phyloP scores from a whole-genome alignment of 2,888 invertebrate species.

The Cyaniris semiargus region DNA sequence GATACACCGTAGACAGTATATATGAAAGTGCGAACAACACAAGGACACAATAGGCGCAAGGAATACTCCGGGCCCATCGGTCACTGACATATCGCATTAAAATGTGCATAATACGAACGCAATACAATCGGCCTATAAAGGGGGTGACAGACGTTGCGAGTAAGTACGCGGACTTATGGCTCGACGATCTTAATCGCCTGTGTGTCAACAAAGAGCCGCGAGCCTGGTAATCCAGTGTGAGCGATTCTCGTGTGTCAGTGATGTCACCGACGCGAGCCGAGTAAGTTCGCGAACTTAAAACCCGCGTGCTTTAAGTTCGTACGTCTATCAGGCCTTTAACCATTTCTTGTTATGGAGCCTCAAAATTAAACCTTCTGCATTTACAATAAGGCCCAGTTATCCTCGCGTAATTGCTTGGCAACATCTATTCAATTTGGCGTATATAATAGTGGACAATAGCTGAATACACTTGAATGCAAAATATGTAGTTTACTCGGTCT shows the following conservation, averaged over 20 bases:
- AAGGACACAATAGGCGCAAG: constrained; percentile 37
- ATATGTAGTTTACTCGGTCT: constrained; percentile 66
- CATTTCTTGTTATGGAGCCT: background rate
- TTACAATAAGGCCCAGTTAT: constrained; percentile 39
- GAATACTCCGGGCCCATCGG: constrained; percentile 55
- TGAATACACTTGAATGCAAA: constrained; percentile 75
- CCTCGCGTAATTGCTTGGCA: constrained; percentile 37
- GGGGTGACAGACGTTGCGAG: no score
- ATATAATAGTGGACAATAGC: constrained; percentile 70
- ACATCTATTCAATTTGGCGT: constrained; percentile 38
- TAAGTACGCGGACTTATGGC: no score
- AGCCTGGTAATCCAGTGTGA: no score
- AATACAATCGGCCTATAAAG: constrained; percentile 65
- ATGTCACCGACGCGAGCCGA: no score
- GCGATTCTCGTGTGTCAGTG: no score
- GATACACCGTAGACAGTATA: background rate
- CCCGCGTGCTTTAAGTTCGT: no score
- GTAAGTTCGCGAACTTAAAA: no score
- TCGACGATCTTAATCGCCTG: no score
- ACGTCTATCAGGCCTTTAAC: constrained; percentile 57
- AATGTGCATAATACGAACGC: constrained; percentile 77
- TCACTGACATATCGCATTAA: constrained; percentile 70
- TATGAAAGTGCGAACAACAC: constrained; percentile 23
- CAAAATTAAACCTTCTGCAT: constrained; percentile 45
- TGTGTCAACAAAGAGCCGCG: no score